phyloP scores from a whole-genome alignment of 2,797 vertebrate species.

The Bradypus variegatus region DNA sequence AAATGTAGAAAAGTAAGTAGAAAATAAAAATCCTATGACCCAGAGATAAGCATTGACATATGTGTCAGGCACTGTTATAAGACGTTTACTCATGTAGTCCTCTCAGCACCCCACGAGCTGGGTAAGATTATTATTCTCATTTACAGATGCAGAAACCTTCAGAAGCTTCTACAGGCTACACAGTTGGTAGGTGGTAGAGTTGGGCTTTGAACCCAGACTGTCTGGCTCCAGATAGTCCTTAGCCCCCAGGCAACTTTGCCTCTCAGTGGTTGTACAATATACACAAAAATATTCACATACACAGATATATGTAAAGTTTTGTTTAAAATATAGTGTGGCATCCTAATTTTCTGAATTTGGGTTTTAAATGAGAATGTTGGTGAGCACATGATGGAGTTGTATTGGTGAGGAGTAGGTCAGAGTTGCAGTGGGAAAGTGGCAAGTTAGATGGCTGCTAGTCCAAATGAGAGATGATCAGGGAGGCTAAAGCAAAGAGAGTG shows the following conservation, averaged over 20 bases:
- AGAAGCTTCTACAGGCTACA: neutral
- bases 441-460: neutral
- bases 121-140: neutral
- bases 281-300: neutral
- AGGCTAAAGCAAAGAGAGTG: fast-evolving
- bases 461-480: neutral
- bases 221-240: neutral
- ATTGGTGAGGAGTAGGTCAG: neutral
- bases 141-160: neutral
- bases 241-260: neutral
- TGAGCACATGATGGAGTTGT: neutral
- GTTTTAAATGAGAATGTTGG: neutral
- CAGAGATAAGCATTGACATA: neutral
- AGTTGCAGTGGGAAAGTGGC: neutral
- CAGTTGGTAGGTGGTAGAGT: neutral
- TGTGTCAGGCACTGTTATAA: neutral
- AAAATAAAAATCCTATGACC: neutral
- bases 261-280: neutral
- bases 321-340: neutral
- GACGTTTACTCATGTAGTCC: neutral
- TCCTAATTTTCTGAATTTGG: neutral
- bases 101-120: neutral
- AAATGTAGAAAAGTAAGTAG: neutral
- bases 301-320: neutral
- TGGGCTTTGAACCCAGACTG: neutral